Evolutionary conservation across 1,140 invertebrate genomes (phyloP).

Genomic region (Oncopodura yosiiana): DNA sequence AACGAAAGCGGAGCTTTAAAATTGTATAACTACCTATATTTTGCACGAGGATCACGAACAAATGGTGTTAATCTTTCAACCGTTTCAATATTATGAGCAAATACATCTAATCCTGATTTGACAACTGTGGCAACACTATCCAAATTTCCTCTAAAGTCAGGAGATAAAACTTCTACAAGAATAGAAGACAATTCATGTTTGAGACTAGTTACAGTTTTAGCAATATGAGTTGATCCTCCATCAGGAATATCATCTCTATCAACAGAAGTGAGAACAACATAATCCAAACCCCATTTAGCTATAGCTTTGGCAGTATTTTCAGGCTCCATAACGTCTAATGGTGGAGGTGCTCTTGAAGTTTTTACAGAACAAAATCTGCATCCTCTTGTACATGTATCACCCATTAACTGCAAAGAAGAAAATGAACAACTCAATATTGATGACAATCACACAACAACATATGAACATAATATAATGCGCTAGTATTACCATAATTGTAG

Average conservation of each 20-base stretch:
- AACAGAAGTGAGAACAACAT: conserved; percentile 95
- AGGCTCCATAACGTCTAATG: conserved; percentile 83
- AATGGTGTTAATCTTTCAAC: conserved; percentile 71
- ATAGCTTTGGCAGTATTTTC: conserved; percentile 86
- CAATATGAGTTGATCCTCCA: conserved; percentile 84
- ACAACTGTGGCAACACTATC: conserved; percentile 67
- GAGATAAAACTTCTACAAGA: conserved; percentile 91
- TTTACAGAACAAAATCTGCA: conserved; percentile 99
- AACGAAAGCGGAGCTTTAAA: not conserved
- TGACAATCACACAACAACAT: conserved; percentile 1
- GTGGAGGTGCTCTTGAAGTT: conserved; percentile 81
- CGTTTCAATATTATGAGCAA: conserved; percentile 96
- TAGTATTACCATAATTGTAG: conserved; percentile 85
- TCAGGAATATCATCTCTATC: conserved; percentile 91
- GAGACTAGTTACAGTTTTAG: conserved; percentile 66
- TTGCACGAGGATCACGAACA: conserved; percentile 79
- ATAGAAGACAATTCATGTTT: conserved; percentile 60
- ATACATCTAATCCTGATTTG: conserved; percentile 78
- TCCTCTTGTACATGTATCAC: conserved; percentile 77
- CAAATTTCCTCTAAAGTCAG: conserved; percentile 84
- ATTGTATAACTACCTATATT: conserved; percentile 42
- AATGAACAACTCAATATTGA: not conserved
- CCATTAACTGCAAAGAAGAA: conserved; percentile 60
- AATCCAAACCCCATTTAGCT: conserved; percentile 88
- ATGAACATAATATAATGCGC: too few species aligned